Conservation (phyloP, 2,113 vertebrate genomes). For the Romanogobio albipinnatus region DNA sequence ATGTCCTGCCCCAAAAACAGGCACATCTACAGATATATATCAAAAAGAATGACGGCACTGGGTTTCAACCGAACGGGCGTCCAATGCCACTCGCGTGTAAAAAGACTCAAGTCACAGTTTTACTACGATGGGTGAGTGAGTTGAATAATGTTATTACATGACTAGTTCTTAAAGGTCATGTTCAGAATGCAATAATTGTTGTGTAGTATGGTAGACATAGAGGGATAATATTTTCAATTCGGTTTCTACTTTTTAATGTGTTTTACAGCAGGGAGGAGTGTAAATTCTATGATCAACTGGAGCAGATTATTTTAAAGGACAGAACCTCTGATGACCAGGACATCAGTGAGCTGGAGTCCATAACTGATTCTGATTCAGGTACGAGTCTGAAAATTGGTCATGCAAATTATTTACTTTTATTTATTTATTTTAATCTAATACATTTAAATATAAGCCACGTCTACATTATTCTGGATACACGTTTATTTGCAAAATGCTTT, state of each 20-base stretch:
- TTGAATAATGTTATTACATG: background rate
- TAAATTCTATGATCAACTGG: slow-evolving; percentile 72
- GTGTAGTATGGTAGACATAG: background rate
- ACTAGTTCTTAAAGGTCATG: background rate
- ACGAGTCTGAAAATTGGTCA: background rate
- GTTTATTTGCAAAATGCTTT: background rate
- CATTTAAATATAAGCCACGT: background rate
- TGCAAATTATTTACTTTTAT: background rate
- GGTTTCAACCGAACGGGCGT: slow-evolving; percentile 70
- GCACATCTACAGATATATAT: slow-evolving; percentile 73
- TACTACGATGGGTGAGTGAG: slow-evolving; percentile 70
- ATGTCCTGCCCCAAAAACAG: slow-evolving; percentile 72
- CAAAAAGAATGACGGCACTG: slow-evolving; percentile 65
- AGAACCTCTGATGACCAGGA: slow-evolving; percentile 7
- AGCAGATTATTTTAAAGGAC: slow-evolving; percentile 53
- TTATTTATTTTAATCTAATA: background rate
- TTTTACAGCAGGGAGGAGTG: slow-evolving; percentile 66
- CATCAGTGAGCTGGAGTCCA: slow-evolving; percentile 46
- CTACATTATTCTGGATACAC: background rate
- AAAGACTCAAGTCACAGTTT: slow-evolving; percentile 73
- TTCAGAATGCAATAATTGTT: background rate
- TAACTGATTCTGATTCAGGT: slow-evolving; percentile 60
- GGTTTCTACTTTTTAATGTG: background rate
- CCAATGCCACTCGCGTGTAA: slow-evolving; percentile 76
- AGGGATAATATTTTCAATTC: background rate